Evolutionary conservation across 1,140 invertebrate species (phyloP).

Genomic region (Drosophila kohkoa): DNA sequence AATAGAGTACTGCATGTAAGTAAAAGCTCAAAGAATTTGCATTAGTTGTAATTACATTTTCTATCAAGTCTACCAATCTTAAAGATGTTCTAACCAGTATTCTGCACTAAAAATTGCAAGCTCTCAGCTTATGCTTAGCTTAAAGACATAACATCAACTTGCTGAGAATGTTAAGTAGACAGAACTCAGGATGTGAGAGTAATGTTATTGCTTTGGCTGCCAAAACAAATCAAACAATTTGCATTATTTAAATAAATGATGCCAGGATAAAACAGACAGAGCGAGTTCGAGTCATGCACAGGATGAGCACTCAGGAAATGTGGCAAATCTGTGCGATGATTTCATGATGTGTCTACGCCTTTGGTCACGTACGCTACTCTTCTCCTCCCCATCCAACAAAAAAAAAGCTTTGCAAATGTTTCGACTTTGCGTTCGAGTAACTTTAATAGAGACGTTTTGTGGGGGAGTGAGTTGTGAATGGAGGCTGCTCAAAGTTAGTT

Average conservation of each 20-base stretch:
- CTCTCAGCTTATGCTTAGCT: background rate
- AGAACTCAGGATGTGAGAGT: background rate
- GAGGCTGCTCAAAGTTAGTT: conserved; percentile 12
- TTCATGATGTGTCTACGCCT: conserved; percentile 24
- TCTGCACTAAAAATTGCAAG: too few species aligned
- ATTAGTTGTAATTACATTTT: too few species aligned
- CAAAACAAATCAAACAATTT: conserved; percentile 29
- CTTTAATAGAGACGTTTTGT: background rate
- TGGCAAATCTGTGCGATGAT: conserved; percentile 47
- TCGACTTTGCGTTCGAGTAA: background rate
- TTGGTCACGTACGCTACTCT: conserved; percentile 39
- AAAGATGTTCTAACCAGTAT: too few species aligned
- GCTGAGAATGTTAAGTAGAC: background rate
- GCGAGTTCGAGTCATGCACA: background rate
- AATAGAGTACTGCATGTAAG: too few species aligned
- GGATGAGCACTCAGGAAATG: conserved; percentile 16
- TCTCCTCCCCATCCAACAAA: background rate
- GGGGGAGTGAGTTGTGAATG: conserved; percentile 1
- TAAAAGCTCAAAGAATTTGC: background rate
- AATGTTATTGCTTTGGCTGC: conserved; percentile 9
- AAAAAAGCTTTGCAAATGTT: conserved; percentile 10
- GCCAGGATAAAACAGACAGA: background rate
- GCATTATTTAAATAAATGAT: conserved; percentile 31
- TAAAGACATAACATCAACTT: background rate
- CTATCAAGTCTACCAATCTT: too few species aligned